A percentile compares a stretch with the other conserved stretches of the same genome.
phyloP scores from a whole-genome alignment of 2,888 invertebrate species.

The Stratiomys singularior region DNA sequence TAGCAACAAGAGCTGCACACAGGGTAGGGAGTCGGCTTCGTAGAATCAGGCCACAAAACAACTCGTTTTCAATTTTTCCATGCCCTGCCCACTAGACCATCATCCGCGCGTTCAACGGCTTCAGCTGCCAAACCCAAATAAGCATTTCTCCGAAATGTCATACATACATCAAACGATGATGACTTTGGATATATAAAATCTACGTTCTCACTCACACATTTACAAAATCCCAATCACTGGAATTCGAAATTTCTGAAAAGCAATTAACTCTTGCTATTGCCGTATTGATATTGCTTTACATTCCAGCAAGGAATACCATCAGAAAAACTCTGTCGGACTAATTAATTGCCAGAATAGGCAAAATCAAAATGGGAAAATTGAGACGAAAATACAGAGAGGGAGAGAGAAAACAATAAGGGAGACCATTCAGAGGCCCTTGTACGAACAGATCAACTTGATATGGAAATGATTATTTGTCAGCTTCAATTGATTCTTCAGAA shows the following conservation, averaged over 20 bases:
- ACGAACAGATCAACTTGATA: too few relatives aligned
- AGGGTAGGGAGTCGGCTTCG: background rate
- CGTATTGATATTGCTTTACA: constrained; percentile 12
- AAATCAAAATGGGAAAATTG: too few relatives aligned
- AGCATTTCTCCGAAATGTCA: too few relatives aligned
- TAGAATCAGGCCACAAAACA: constrained; percentile 29
- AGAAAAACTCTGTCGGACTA: background rate
- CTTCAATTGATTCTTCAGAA: too few relatives aligned
- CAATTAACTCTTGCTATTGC: constrained; percentile 18
- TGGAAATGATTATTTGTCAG: too few relatives aligned
- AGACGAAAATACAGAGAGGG: too few relatives aligned
- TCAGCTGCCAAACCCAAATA: background rate
- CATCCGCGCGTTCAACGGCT: background rate
- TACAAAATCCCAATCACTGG: background rate
- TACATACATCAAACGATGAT: background rate
- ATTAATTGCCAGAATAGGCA: too few relatives aligned
- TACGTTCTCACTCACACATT: background rate
- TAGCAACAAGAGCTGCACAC: background rate
- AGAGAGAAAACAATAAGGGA: too few relatives aligned
- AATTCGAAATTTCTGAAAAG: constrained; percentile 4
- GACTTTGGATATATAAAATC: too few relatives aligned
- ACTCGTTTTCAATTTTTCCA: background rate
- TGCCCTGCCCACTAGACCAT: background rate
- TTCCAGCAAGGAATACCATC: background rate
- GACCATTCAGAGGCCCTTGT: too few relatives aligned